Evolutionary conservation across 2,113 vertebrate species (phyloP).

Genomic region (Lasiurus cinereus): DNA sequence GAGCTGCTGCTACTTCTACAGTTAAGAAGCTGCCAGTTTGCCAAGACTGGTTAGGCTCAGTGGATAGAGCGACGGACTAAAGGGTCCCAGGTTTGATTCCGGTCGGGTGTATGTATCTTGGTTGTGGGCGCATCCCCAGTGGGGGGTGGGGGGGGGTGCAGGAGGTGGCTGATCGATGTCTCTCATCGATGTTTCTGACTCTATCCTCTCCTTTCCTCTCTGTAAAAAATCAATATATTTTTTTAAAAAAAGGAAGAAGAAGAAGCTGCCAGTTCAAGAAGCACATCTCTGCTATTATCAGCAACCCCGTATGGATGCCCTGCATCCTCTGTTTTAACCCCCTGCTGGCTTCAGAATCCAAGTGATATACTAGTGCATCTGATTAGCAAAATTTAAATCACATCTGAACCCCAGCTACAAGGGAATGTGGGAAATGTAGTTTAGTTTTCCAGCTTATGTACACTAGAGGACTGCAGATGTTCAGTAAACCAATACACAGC

Average conservation of each 20-base stretch:
- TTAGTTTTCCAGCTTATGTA: background rate
- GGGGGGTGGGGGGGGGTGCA: too few relatives aligned
- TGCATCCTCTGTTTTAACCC: background rate
- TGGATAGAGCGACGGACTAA: too few relatives aligned
- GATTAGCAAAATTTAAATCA: constrained; percentile 2
- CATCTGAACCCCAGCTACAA: background rate
- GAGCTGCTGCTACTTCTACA: background rate
- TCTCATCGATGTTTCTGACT: too few relatives aligned
- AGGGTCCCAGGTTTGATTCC: too few relatives aligned
- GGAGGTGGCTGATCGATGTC: too few relatives aligned
- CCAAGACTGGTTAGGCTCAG: too few relatives aligned
- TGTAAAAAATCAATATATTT: too few relatives aligned
- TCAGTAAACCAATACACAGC: background rate
- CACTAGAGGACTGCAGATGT: background rate
- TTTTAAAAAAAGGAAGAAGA: too few relatives aligned
- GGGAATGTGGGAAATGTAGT: background rate
- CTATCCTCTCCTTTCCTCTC: too few relatives aligned
- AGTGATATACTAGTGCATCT: background rate
- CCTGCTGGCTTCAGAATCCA: background rate
- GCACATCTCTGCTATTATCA: background rate
- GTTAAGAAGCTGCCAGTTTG: background rate
- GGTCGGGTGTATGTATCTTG: too few relatives aligned
- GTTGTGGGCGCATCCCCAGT: too few relatives aligned
- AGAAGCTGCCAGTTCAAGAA: background rate
- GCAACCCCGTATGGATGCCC: background rate